Evolutionary conservation across 1,140 invertebrate species (phyloP), one percentile per base, ranked within the genome.

Genomic region (Drosophila arizonae): DNA sequence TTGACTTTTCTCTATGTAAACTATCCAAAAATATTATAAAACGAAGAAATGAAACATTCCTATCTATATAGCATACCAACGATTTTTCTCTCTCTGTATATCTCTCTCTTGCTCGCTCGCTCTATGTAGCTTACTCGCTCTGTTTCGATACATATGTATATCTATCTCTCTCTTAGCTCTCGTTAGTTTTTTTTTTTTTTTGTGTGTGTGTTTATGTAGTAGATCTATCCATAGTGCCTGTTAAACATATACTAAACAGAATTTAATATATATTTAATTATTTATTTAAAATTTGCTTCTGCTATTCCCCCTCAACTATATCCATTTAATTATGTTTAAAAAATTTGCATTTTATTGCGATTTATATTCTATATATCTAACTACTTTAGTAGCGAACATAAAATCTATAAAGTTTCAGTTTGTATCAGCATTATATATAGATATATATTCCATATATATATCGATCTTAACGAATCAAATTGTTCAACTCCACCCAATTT

Each of bases 401-500:
- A 46, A 39, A 54, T 24, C 36, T 36, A 69, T 72, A 8, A 9
- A 33, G 39, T 71, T 77, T 81, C 72, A 79, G 76, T 81, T 81
- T 78, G 75, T 70, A 75, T 81, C 71, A 70, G 66, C 75, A 65
- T 63, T 61, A 54, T 57, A 24, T 57, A 56, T 67, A 57, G n/a
- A 36, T 43, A 9, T 62, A 73, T 69, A 69, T 43, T 43, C 17
- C 8, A 51, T 54, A 55, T 63, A 41, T 61, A 68, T 46, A 54
- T 57, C 17, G 28, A 64, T 58, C 33, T 50, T 6, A 48, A 26
- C 30, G 61, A 62, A 13, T 68, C 58, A 71, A 73, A 81, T 79
- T 87, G 79, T 86, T 86, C 77, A 82, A 79, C 82, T 87, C 82
- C 82, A 87, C 82, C 82, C 84, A 88, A 81, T 85, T 88, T 89